A percentile compares a stretch with the other conserved stretches of the same genome.
Conservation (phyloP, 2,113 vertebrate species). For the Ammodytes dubius region DNA sequence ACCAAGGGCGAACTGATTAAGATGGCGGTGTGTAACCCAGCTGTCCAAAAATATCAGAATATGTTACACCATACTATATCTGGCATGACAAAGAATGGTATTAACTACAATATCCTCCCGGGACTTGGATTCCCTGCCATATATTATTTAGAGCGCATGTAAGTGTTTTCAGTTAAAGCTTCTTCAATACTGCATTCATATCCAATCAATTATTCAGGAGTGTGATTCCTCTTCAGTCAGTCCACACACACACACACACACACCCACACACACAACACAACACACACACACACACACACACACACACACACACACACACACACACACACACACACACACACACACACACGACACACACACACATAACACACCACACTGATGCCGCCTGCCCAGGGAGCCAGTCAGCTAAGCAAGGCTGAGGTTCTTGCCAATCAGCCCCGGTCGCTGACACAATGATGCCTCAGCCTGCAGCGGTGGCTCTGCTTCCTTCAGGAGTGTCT, state of each 20-base stretch:
- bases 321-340: no score
- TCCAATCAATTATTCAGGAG: constrained; percentile 81
- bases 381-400: constrained; percentile 56
- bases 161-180: constrained; percentile 83
- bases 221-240: constrained; percentile 65
- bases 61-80: constrained; percentile 55
- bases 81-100: constrained; percentile 68
- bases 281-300: no score
- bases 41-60: constrained; percentile 47
- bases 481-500: constrained; percentile 57
- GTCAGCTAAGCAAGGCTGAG: constrained; percentile 36
- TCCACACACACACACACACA: constrained; percentile 33
- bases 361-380: constrained; percentile 29
- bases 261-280: no score
- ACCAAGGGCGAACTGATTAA: constrained; percentile 33
- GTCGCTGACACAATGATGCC: constrained; percentile 56
- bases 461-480: constrained; percentile 37
- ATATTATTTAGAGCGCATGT: constrained; percentile 78
- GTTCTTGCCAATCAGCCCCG: constrained; percentile 63
- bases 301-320: no score
- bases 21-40: constrained; percentile 30
- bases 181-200: constrained; percentile 77
- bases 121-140: constrained; percentile 65
- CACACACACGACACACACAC: constrained; percentile 13
- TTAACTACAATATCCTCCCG: constrained; percentile 67